Conservation (phyloP, 2,797 vertebrate species). For the Chiloscyllium punctatum region DNA sequence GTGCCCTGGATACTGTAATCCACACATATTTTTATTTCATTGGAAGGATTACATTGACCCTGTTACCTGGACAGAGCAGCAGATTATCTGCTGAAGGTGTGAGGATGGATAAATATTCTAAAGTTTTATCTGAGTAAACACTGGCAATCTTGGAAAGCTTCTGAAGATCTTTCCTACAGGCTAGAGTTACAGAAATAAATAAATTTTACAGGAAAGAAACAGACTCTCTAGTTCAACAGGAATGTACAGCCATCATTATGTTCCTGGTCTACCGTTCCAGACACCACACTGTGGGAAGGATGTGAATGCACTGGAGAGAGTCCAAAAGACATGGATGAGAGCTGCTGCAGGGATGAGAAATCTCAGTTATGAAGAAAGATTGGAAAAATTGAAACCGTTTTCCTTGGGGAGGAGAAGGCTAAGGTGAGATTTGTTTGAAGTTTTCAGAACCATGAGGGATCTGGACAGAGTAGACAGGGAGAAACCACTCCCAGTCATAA, state of each 20-base stretch:
- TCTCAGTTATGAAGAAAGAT: too few relatives aligned
- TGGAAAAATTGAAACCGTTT: too few relatives aligned
- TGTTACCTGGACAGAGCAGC: not conserved
- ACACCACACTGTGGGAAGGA: too few relatives aligned
- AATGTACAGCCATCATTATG: not conserved
- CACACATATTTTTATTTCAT: not conserved
- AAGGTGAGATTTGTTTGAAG: too few relatives aligned
- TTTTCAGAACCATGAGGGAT: too few relatives aligned
- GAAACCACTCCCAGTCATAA: too few relatives aligned
- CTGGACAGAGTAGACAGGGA: too few relatives aligned
- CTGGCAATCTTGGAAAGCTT: not conserved
- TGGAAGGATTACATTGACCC: not conserved
- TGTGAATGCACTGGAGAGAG: too few relatives aligned
- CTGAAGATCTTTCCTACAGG: not conserved
- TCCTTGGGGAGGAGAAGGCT: too few relatives aligned
- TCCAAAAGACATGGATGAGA: too few relatives aligned
- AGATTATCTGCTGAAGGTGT: not conserved
- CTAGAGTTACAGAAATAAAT: not conserved
- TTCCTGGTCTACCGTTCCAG: too few relatives aligned
- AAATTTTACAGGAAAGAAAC: slow-evolving; percentile 36
- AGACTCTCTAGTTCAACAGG: not conserved
- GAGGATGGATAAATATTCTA: not conserved
- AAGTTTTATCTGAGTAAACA: not conserved
- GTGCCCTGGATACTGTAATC: not conserved
- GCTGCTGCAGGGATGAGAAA: too few relatives aligned